Evolutionary conservation across 2,113 vertebrate genomes (phyloP).

Genomic region (Nansenia antarctica): DNA sequence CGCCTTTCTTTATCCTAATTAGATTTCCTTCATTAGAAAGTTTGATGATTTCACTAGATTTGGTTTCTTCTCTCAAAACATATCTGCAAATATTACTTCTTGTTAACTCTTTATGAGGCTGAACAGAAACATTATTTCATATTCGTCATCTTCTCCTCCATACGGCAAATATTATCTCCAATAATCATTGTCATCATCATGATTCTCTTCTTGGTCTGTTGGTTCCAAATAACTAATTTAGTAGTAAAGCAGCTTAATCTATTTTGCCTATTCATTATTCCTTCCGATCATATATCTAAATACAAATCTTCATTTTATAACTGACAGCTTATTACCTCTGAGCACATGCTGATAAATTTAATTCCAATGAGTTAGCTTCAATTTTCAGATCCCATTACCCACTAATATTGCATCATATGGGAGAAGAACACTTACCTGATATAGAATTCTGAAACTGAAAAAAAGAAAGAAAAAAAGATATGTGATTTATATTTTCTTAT

Average conservation of each 20-base stretch:
- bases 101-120: slow-evolving; percentile 55
- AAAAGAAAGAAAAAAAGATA: slow-evolving; percentile 1
- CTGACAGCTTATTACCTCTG: slow-evolving; percentile 83
- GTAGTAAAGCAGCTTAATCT: slow-evolving; percentile 77
- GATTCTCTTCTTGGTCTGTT: slow-evolving; percentile 70
- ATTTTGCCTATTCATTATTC: slow-evolving; percentile 77
- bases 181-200: slow-evolving; percentile 74
- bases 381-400: slow-evolving; percentile 79
- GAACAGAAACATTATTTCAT: slow-evolving; percentile 65
- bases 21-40: slow-evolving; percentile 65
- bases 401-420: slow-evolving; percentile 65
- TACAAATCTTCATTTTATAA: slow-evolving; percentile 81
- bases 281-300: slow-evolving; percentile 81
- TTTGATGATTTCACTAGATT: slow-evolving; percentile 65
- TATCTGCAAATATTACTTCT: slow-evolving; percentile 46
- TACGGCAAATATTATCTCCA: slow-evolving; percentile 68
- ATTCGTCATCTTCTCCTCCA: slow-evolving; percentile 68
- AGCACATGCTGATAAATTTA: slow-evolving; percentile 83
- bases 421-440: slow-evolving; percentile 55
- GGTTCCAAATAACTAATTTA: slow-evolving; percentile 78
- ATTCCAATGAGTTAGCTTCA: slow-evolving; percentile 79
- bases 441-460: slow-evolving; percentile 19
- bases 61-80: slow-evolving; percentile 53
- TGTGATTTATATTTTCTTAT: background rate
- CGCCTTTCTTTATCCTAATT: slow-evolving; percentile 59